These are phyloP conservation scores for Exephanes ischioxanthus DNA, from an alignment of 2,888 invertebrate genomes.

Conservation along the genomic window DNA sequence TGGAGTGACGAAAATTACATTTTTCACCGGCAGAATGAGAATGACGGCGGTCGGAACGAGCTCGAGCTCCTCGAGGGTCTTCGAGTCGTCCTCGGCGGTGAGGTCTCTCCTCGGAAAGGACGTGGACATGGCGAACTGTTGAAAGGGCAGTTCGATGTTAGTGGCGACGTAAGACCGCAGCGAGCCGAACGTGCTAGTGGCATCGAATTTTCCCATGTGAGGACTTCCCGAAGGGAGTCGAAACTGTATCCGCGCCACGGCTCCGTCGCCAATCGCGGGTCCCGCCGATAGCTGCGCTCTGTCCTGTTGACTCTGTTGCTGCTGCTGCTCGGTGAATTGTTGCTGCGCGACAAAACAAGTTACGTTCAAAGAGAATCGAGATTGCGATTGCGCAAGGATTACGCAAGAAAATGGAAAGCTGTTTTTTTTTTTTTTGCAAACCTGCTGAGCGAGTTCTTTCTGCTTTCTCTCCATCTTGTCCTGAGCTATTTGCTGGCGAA, in stretches of 20 bases:
- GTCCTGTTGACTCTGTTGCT: slow-evolving; percentile 48
- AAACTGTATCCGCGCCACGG: slow-evolving; percentile 92
- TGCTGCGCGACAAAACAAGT: slow-evolving; percentile 51
- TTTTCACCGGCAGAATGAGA: slow-evolving; percentile 89
- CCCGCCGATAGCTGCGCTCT: slow-evolving; percentile 3
- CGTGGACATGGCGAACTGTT: slow-evolving; percentile 90
- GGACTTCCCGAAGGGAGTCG: slow-evolving; percentile 93
- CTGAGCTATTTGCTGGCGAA: slow-evolving; percentile 93
- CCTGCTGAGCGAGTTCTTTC: slow-evolving; percentile 79
- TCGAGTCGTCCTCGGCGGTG: slow-evolving; percentile 85
- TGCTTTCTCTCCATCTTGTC: slow-evolving; percentile 91
- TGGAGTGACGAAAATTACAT: slow-evolving; percentile 74
- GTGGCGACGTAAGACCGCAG: slow-evolving; percentile 86
- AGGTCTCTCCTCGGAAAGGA: slow-evolving; percentile 92
- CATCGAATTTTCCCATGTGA: slow-evolving; percentile 90
- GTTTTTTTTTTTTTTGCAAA: slow-evolving; percentile 50
- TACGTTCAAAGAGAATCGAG: neutral
- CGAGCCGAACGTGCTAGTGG: slow-evolving; percentile 88
- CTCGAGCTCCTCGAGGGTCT: slow-evolving; percentile 88
- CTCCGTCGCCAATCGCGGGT: slow-evolving; percentile 71
- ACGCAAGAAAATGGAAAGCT: slow-evolving; percentile 11
- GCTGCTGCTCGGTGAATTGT: slow-evolving; percentile 46
- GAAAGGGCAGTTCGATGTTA: slow-evolving; percentile 86
- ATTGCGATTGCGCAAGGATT: neutral
- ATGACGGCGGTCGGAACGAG: slow-evolving; percentile 92